phyloP scores from a whole-genome alignment of 2,797 vertebrate genomes.

The Acipenser transmontanus region DNA sequence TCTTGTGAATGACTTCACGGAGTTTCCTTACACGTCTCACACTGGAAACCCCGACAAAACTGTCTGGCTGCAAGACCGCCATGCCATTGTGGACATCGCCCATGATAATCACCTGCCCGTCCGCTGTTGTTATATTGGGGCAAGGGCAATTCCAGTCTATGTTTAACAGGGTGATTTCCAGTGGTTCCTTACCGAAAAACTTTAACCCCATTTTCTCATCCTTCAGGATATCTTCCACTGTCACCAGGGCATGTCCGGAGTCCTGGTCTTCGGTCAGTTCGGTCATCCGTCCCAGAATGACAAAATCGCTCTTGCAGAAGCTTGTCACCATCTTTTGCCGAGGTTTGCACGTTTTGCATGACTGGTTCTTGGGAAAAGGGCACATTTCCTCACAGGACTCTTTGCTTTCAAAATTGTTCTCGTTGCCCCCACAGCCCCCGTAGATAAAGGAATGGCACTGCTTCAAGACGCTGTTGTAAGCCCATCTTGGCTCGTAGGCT shows the following conservation, averaged over 20 bases:
- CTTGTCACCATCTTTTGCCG: slow-evolving; percentile 88
- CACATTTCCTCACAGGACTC: slow-evolving; percentile 87
- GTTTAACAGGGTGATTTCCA: slow-evolving; percentile 86
- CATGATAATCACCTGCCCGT: slow-evolving; percentile 90
- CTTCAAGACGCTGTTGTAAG: slow-evolving; percentile 70
- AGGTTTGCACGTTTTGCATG: slow-evolving; percentile 82
- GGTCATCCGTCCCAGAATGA: slow-evolving; percentile 79
- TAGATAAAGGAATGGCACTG: slow-evolving; percentile 92
- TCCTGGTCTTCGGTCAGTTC: slow-evolving; percentile 82
- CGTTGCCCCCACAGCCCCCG: slow-evolving; percentile 85
- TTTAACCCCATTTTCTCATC: slow-evolving; percentile 96
- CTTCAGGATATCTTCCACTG: slow-evolving; percentile 88
- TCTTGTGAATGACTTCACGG: slow-evolving; percentile 84
- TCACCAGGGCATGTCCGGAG: slow-evolving; percentile 79
- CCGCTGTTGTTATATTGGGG: slow-evolving; percentile 80
- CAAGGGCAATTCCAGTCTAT: slow-evolving; percentile 95
- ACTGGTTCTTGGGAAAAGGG: slow-evolving; percentile 76
- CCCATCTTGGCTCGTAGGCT: slow-evolving; percentile 86
- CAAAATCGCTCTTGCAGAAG: slow-evolving; percentile 92
- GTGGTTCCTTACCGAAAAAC: slow-evolving; percentile 83
- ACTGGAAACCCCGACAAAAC: slow-evolving; percentile 79
- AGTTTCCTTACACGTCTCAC: slow-evolving; percentile 78
- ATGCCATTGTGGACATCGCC: slow-evolving; percentile 84
- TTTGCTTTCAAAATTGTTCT: slow-evolving; percentile 92
- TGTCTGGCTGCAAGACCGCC: slow-evolving; percentile 85